Conservation (phyloP, 2,113 vertebrate genomes). For the Xyrauchen texanus region DNA sequence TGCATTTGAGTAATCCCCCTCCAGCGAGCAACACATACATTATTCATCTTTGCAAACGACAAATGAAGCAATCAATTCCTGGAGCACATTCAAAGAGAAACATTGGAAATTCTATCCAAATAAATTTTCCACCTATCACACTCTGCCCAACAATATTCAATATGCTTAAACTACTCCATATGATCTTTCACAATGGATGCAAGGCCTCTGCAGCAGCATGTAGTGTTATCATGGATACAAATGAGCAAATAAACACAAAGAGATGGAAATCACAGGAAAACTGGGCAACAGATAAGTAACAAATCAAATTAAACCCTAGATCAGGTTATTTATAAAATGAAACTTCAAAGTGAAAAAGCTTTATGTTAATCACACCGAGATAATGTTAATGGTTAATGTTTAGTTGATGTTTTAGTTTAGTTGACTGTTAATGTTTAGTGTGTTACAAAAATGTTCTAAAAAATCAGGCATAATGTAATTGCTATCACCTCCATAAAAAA, state of each 20-base stretch:
- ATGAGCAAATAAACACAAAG: neutral
- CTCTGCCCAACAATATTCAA: conserved; percentile 38
- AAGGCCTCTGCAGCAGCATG: neutral
- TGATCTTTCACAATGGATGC: conserved; percentile 16
- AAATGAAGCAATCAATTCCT: conserved; percentile 72
- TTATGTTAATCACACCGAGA: too few relatives aligned
- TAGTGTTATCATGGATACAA: neutral
- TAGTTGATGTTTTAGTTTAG: too few relatives aligned
- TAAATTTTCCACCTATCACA: conserved; percentile 64
- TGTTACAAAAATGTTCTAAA: too few relatives aligned
- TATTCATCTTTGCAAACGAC: conserved; percentile 73
- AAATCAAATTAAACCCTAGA: neutral
- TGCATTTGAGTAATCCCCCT: conserved; percentile 66
- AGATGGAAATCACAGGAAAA: neutral
- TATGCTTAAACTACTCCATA: conserved; percentile 48
- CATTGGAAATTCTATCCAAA: conserved; percentile 57
- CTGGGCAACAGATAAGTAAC: neutral
- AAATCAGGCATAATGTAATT: too few relatives aligned
- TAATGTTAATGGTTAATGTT: too few relatives aligned
- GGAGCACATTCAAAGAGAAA: conserved; percentile 69
- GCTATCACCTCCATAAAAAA: neutral
- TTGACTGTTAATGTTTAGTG: too few relatives aligned
- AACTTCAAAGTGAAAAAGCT: too few relatives aligned
- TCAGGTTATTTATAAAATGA: neutral
- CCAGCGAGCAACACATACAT: conserved; percentile 67